phyloP scores from a whole-genome alignment of 2,888 invertebrate species.

The Buathra laborator region DNA sequence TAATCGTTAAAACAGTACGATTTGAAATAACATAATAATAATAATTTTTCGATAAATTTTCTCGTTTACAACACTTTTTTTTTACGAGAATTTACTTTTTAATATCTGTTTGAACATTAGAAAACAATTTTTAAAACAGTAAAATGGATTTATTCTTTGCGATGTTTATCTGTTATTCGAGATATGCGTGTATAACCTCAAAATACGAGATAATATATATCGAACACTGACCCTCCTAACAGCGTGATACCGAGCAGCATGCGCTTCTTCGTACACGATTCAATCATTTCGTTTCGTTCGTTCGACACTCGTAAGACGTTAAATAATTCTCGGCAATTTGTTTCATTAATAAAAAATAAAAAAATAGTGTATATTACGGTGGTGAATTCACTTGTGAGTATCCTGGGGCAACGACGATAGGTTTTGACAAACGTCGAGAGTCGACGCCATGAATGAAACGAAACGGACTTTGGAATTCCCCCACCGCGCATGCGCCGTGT shows the following conservation, averaged over 20 bases:
- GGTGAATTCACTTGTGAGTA: neutral
- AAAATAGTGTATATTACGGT: neutral
- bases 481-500: slow-evolving; percentile 38
- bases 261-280: slow-evolving; percentile 93
- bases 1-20: slow-evolving; percentile 7
- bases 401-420: neutral
- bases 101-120: too few relatives aligned
- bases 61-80: too few relatives aligned
- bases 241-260: slow-evolving; percentile 93
- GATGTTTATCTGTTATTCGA: neutral
- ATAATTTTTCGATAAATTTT: too few relatives aligned
- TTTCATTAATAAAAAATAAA: neutral
- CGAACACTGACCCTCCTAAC: slow-evolving; percentile 90
- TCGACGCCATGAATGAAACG: slow-evolving; percentile 44
- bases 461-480: slow-evolving; percentile 32
- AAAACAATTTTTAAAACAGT: neutral
- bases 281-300: slow-evolving; percentile 88
- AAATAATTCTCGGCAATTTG: neutral
- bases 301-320: neutral
- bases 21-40: neutral
- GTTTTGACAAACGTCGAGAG: slow-evolving; percentile 8
- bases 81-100: too few relatives aligned
- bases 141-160: neutral
- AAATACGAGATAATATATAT: slow-evolving; percentile 17
- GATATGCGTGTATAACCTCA: slow-evolving; percentile 44